Evolutionary conservation across 2,888 invertebrate genomes (phyloP), one percentile per base, ranked within the genome.

Genomic region (Crossocerus cetratus): DNA sequence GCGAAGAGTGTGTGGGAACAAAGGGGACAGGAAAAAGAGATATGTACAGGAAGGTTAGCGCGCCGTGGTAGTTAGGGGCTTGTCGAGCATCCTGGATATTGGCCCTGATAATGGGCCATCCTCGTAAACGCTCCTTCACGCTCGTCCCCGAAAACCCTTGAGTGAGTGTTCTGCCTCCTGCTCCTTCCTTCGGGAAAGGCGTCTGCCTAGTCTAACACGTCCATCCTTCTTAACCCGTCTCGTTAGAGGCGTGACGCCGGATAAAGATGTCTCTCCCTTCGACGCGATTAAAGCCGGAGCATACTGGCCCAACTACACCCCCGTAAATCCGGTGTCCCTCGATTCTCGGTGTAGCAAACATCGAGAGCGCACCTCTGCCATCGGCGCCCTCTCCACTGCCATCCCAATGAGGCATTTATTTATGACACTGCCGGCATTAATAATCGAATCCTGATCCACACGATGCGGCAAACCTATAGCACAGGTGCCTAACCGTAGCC

Each of bases 11-110:
- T 5, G 8, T 32, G 32, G 11, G 32, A 32, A 32, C 14, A 13
- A 5, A 61, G 45, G 23, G 22, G 0, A 53, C 23, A 59, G 62
- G 70, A 63, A 59, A 68, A 66, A 70, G 66, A 67, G 69, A 71
- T 69, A 70, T 63, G 66, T 45, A 53, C 72, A 63, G 64, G 69
- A 69, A 61, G 66, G 60, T 65, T 72, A 65, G 62, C 59, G 32
- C 32, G 60, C 32, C 32, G 32, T 32, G 68, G 71, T 81, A 79
- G 83, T 83, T 83, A 84, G 74, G 70, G 79, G 74, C 74, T 83
- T 80, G 83, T 84, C 72, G 79, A 84, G 83, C 83, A 83, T 72
- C 79, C 76, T 77, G 81, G 83, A 84, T 83, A 83, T 83, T 80
- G 83, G 83, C 76, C 79, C 76, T 81, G 79, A 83, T 83, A 83